Evolutionary conservation across 1,140 invertebrate genomes (phyloP).

Genomic region (Aphelinus atriplicis): DNA sequence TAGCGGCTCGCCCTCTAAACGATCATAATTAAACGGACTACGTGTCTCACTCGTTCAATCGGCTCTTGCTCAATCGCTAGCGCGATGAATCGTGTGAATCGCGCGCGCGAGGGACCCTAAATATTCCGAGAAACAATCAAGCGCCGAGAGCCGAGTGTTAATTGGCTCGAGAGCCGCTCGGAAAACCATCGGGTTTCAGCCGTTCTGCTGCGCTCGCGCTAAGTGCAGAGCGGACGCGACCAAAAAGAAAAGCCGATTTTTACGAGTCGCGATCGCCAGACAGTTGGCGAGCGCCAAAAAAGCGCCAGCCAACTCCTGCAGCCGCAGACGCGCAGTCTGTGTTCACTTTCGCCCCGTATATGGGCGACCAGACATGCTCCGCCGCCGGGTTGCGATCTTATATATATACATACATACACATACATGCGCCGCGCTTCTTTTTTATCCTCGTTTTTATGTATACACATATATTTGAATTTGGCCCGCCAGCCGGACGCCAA

Average conservation of each 20-base stretch:
- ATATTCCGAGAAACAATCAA: constrained; percentile 27
- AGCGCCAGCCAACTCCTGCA: neutral
- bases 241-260: constrained; percentile 7
- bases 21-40: constrained; percentile 26
- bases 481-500: no score
- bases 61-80: neutral
- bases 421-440: neutral
- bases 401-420: no score
- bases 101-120: neutral
- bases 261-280: constrained; percentile 21
- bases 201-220: neutral
- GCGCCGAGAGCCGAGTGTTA: neutral
- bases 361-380: constrained; percentile 49
- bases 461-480: no score
- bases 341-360: constrained; percentile 65
- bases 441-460: neutral
- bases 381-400: neutral
- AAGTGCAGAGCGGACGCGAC: neutral
- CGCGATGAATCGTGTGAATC: neutral
- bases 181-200: neutral
- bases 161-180: neutral
- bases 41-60: neutral
- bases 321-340: constrained; percentile 33
- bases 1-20: neutral
- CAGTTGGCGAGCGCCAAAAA: constrained; percentile 38